Evolutionary conservation across 2,888 invertebrate genomes (phyloP).

Genomic region (Julus scandinavius): DNA sequence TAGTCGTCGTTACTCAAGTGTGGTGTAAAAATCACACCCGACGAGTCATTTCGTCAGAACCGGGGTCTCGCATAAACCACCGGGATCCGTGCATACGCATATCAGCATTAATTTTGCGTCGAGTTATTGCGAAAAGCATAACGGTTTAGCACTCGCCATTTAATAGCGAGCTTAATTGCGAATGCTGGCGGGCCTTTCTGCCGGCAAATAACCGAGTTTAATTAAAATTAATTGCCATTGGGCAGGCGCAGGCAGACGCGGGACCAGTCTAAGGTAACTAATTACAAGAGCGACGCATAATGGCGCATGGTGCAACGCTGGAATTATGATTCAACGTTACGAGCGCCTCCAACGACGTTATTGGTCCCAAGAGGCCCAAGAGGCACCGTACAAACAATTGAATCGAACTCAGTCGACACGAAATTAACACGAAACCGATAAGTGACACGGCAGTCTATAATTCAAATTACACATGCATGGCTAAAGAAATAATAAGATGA

Average conservation of each 20-base stretch:
- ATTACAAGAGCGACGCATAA: slow-evolving; percentile 21
- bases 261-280: slow-evolving; percentile 14
- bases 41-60: neutral
- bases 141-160: slow-evolving; percentile 36
- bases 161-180: slow-evolving; percentile 43
- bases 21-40: neutral
- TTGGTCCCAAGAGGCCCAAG: neutral
- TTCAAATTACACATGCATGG: slow-evolving; percentile 36
- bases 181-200: slow-evolving; percentile 36
- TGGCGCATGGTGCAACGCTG: slow-evolving; percentile 19
- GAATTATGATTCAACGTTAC: neutral
- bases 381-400: neutral
- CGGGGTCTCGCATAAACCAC: neutral
- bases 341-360: neutral
- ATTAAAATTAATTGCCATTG: slow-evolving; percentile 44
- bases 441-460: slow-evolving; percentile 41
- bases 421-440: slow-evolving; percentile 44
- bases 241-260: neutral
- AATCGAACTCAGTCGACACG: slow-evolving; percentile 38
- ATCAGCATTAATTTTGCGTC: slow-evolving; percentile 37
- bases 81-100: neutral
- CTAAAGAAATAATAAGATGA: slow-evolving; percentile 44
- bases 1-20: neutral
- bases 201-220: slow-evolving; percentile 40
- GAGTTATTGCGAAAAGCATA: slow-evolving; percentile 23